Evolutionary conservation across 2,113 vertebrate species (phyloP), one percentile per base, ranked within the genome.

Genomic region (Psophia crepitans): DNA sequence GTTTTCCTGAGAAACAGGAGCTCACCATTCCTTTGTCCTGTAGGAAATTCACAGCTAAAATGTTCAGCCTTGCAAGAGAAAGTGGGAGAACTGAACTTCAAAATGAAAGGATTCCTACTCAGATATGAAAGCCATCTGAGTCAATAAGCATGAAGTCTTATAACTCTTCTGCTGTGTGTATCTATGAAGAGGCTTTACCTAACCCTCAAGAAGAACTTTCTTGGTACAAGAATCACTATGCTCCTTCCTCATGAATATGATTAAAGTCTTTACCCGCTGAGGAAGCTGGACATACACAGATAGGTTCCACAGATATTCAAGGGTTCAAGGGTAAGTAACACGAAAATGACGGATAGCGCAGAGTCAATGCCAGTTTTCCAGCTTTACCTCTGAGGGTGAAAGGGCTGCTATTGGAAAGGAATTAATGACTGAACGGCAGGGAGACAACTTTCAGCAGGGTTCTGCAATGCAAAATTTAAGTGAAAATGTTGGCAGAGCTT

Each of bases 1-100:
- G 22, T 95, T 93, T 94, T 89, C 77, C 91, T 77, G 84, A 91
- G 87, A 94, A 96, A 94, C 53, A 85, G 65, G 91, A 95, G 74
- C 48, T 90, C 46, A 16, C 63, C 61, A 76, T 80, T 93, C 70
- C 61, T 95, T 87, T 85, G 74, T 82, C 87, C 74, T 63, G 57
- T 56, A 91, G 78, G 48, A 95, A 91, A 89, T 68, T 79, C 41
- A 57, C 3, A 3, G 26, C 89, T 54, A 84, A 91, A 87, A 48
- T 16, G 21, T 61, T 79, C 69, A 71, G 41, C 44, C 48, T 94
- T 64, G 43, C 90, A 79, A 87, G 65, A 90, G 43, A 80, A 89
- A 73, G 39, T 0, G 1, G 81, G 48, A 65, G 65, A 93, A 93
- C 7, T 0, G 0, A 77, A 93, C 61, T 87, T 89, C 43, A 84